A percentile compares a stretch with the other conserved stretches of the same genome.
Conservation (phyloP, 2,113 vertebrate species). For the Tringa solitaria region DNA sequence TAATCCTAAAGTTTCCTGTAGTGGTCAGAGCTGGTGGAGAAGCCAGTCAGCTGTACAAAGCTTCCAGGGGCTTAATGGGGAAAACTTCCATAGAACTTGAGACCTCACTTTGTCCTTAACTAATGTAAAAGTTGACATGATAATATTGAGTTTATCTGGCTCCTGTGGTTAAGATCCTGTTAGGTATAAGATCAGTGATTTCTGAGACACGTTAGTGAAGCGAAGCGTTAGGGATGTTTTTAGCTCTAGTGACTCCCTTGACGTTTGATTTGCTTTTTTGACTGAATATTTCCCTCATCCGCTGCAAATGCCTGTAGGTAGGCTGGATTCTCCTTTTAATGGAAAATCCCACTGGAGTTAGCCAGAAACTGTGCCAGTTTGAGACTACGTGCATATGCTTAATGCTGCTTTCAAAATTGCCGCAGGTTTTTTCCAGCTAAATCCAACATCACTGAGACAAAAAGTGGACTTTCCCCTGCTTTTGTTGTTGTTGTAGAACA, state of each 20-base stretch:
- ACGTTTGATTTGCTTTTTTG: background rate
- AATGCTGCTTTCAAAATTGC: background rate
- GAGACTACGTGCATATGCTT: background rate
- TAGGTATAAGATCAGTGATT: background rate
- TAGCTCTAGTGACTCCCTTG: background rate
- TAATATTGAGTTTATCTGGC: background rate
- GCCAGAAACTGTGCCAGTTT: background rate
- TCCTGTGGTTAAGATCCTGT: background rate
- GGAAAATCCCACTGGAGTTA: background rate
- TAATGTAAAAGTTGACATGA: background rate
- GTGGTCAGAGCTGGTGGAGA: background rate
- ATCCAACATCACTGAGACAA: background rate
- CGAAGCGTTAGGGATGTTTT: background rate
- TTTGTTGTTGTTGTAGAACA: background rate
- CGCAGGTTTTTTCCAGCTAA: background rate
- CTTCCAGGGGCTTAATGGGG: background rate
- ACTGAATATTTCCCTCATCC: background rate
- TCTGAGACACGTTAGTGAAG: background rate
- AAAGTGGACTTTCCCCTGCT: background rate
- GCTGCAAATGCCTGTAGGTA: background rate
- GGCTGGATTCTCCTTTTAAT: background rate
- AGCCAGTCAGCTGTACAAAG: background rate
- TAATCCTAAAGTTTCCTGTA: background rate
- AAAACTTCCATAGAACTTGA: background rate
- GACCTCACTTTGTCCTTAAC: background rate